These are phyloP conservation scores for Aviceda subcristata DNA, from an alignment of 2,113 vertebrate species.

Conservation along the genomic window DNA sequence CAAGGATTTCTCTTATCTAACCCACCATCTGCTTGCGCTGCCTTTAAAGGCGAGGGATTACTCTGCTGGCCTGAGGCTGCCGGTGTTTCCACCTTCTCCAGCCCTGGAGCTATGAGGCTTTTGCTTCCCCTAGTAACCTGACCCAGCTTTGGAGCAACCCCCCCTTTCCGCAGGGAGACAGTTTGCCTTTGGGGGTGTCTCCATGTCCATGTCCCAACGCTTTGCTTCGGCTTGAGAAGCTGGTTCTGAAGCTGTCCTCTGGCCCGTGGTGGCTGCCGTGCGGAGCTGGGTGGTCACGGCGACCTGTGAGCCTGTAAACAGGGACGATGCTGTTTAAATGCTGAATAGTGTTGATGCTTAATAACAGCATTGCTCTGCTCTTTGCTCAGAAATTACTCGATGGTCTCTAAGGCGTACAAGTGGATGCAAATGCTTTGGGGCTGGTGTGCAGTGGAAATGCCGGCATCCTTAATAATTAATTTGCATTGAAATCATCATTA, in stretches of 20 bases:
- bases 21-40: neutral
- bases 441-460: neutral
- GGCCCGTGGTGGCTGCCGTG: neutral
- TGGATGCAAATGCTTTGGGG: neutral
- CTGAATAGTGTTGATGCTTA: neutral
- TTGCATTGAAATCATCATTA: neutral
- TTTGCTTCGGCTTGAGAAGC: neutral
- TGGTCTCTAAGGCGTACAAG: accelerated
- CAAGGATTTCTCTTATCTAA: neutral
- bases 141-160: neutral
- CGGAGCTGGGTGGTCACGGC: neutral
- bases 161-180: accelerated
- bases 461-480: neutral
- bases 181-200: neutral
- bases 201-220: accelerated
- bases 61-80: neutral
- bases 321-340: neutral
- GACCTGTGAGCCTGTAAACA: neutral
- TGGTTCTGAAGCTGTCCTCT: neutral
- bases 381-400: neutral
- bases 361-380: neutral
- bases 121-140: neutral
- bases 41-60: neutral
- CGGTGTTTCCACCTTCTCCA: neutral
- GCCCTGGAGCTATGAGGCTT: neutral